phyloP scores from a whole-genome alignment of 2,797 vertebrate species.

The Chrysolophus pictus region DNA sequence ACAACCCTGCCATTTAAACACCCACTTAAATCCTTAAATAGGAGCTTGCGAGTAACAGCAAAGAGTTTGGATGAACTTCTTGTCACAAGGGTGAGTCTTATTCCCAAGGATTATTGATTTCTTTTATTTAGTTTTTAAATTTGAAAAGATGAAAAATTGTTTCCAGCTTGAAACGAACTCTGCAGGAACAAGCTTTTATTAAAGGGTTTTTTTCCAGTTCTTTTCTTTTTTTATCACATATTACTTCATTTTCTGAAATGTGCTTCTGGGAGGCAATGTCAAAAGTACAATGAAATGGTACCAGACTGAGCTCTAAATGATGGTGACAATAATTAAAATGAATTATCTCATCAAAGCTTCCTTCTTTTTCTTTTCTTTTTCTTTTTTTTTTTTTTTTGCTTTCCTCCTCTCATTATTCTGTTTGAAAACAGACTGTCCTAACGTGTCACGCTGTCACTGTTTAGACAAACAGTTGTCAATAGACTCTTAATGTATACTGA shows the following conservation, averaged over 20 bases:
- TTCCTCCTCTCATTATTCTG: slow-evolving; percentile 24
- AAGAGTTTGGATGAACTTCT: slow-evolving; percentile 14
- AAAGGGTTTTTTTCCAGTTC: background rate
- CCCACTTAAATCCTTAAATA: slow-evolving; percentile 14
- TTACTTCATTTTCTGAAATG: slow-evolving; percentile 36
- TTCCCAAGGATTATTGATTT: slow-evolving; percentile 35
- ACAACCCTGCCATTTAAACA: background rate
- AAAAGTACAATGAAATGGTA: slow-evolving; percentile 31
- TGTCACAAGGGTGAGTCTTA: background rate
- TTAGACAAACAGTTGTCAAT: slow-evolving; percentile 40
- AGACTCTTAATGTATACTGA: slow-evolving; percentile 6
- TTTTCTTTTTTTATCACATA: background rate
- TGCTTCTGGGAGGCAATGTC: slow-evolving; percentile 19
- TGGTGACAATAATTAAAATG: slow-evolving; percentile 28
- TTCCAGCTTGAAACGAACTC: slow-evolving; percentile 20
- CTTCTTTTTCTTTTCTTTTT: background rate
- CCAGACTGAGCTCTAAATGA: slow-evolving; percentile 35
- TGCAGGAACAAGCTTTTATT: slow-evolving; percentile 7
- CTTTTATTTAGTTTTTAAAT: slow-evolving; percentile 27
- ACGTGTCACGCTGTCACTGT: slow-evolving; percentile 39
- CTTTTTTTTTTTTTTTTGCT: background rate
- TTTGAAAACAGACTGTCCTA: slow-evolving; percentile 43
- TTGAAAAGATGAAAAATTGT: slow-evolving; percentile 37
- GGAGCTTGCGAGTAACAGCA: background rate
- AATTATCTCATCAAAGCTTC: slow-evolving; percentile 22